Evolutionary conservation across 1,140 invertebrate genomes (phyloP), one percentile per base, ranked within the genome.

Genomic region (Tetramorium simillimum): DNA sequence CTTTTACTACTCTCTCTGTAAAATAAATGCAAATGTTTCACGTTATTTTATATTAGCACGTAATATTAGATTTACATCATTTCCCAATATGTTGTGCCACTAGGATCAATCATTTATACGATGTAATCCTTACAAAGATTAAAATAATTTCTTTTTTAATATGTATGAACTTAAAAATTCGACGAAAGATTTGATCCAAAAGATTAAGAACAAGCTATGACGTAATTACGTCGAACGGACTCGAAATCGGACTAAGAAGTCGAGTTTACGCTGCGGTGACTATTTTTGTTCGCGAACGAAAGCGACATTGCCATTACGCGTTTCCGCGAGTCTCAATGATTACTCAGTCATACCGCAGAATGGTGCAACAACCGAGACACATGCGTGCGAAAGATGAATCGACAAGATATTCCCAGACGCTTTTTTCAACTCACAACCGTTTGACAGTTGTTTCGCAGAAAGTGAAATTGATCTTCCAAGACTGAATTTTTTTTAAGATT

Each of bases 211-310:
- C 65, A 43, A 70, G 43, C 43, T 28, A 7, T 72, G 49, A 70
- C 65, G 51, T 53, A 56, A 49, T 70, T 70, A 70, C 21, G 53
- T 81, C 21, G 24, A 67, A 14, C 28, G 49, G 9, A 58, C 33
- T 81, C 56, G 49, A 56, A 53, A 56, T 43, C 24, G 51, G 12
- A 28, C 65, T 28, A 5, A 43, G 78, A 56, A 72, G 21, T 72
- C 24, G 10, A 40, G 33, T 56, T 70, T 65, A 81, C 78, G 65
- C 49, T 37, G 37, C 49, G 21, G 21, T 21, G 65, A 81, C 78
- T 81, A 81, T 81, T 81, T 81, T 70, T 72, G 65, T 70, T 56
- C 78, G 33, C 49, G 16, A 81, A 81, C 49, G 65, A 43, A 56
- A 51, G 33, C 65, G 65, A 81, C 78, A 70, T 80, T 49, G n/a